These are phyloP conservation scores for Emydocephalus ijimae DNA, from an alignment of 2,113 vertebrate species.

Conservation along the genomic window DNA sequence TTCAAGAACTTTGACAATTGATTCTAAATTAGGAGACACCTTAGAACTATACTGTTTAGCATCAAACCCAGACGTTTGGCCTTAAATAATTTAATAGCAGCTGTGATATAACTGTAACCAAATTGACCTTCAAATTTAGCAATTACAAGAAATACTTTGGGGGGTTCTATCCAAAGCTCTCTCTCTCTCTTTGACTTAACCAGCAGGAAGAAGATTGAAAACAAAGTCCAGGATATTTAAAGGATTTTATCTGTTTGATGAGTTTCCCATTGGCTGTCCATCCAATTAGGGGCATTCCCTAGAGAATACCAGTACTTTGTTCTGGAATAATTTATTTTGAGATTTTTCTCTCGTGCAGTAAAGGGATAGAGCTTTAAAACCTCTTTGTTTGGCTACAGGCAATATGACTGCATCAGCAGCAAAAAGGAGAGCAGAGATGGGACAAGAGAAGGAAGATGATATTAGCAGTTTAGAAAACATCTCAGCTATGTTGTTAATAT, in stretches of 20 bases:
- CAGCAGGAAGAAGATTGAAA: background rate
- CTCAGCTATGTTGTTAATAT: background rate
- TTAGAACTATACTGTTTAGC: background rate
- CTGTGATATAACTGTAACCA: background rate
- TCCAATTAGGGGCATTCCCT: background rate
- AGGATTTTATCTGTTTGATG: background rate
- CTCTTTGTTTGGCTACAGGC: background rate
- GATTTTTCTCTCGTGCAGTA: background rate
- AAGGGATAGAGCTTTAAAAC: background rate
- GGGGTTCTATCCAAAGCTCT: background rate
- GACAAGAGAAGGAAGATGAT: background rate
- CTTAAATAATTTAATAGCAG: background rate
- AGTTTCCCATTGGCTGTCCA: background rate
- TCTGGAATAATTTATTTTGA: background rate
- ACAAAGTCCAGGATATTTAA: background rate
- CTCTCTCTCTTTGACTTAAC: background rate
- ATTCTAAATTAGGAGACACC: background rate
- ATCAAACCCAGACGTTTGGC: background rate
- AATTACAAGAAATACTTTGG: background rate
- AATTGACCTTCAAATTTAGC: background rate
- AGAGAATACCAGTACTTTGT: background rate
- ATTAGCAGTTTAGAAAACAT: background rate
- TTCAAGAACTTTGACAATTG: background rate
- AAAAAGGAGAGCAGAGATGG: background rate
- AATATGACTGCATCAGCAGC: background rate